These are phyloP conservation scores for Ophion slaviceki DNA, from an alignment of 2,888 invertebrate genomes.

Conservation along the genomic window DNA sequence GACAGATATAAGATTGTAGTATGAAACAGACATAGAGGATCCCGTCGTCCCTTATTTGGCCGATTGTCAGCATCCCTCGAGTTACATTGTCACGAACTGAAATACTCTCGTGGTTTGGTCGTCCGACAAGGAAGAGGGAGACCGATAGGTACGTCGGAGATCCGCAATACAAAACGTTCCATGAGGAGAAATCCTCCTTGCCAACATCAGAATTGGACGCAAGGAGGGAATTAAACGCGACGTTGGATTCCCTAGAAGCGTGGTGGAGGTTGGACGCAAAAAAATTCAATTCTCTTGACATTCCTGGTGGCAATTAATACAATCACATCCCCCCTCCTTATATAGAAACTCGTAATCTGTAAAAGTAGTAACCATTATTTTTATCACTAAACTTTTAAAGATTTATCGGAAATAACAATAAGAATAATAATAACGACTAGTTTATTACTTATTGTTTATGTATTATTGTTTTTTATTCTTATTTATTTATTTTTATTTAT, in stretches of 20 bases:
- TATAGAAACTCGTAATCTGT: too few relatives aligned
- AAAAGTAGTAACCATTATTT: too few relatives aligned
- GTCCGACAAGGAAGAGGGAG: not conserved
- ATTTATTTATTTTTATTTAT: too few relatives aligned
- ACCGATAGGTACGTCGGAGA: not conserved
- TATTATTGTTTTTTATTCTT: too few relatives aligned
- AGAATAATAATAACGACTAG: too few relatives aligned
- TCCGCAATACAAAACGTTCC: not conserved
- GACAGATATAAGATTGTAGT: not conserved
- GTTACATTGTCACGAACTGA: constrained; percentile 38
- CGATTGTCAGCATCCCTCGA: constrained; percentile 32
- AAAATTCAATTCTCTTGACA: not conserved
- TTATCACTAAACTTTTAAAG: too few relatives aligned
- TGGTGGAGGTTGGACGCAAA: too few relatives aligned
- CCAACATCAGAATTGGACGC: not conserved
- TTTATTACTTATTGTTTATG: too few relatives aligned
- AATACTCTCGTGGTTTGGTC: constrained; percentile 21
- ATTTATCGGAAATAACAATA: too few relatives aligned
- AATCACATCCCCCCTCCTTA: too few relatives aligned
- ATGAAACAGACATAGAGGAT: constrained; percentile 10
- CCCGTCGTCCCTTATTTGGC: constrained; percentile 16
- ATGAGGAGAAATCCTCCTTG: constrained; percentile 13
- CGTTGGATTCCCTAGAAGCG: constrained; percentile 8
- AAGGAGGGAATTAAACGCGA: constrained; percentile 24
- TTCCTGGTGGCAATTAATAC: not conserved